Base-by-base conservation (phyloP, 2,888 invertebrate genomes). In the Baccha elongata region DNA sequence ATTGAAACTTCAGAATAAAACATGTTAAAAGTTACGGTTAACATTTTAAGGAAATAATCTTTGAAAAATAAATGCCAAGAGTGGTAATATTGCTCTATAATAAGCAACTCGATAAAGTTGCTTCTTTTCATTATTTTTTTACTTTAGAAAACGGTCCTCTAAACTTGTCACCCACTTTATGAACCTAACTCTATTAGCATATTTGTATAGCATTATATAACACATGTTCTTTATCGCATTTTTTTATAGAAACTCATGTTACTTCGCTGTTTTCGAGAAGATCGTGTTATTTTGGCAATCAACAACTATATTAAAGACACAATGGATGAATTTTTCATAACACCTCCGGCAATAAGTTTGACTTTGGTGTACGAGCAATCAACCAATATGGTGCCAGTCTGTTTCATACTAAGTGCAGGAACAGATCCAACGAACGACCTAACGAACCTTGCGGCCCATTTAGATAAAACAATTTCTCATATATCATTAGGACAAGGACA, bases 401-500 rank as follows among this genome's bases (percentile, higher is more conserved):
- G 98, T 85, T 98, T 99, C 88, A 96, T 98, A 84, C 92, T 98
- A 52, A 98, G 98, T 85, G 97, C 98, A 10, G 98, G 98, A 0
- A 97, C 98, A 0, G 98, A 99, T 91, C 98, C 98, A 0, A 95
- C 98, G 0, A 95, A 95, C 74, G 96, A 97, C 87, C 91, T 96
- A 62, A 95, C 96, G 93, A 96, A 96, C 89, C 89, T 96, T 13
- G 95, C 96, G 5, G 93, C 95, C 85, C 91, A 94, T 86, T 92
- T 93, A 85, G 94, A 94, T 46, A 94, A 93, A 46, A 96, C 95
- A 89, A 97, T 98, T 89, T 94, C 95, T 87, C 96, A 96, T 88
- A 93, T 98, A 17, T 98, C 98, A 0, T 92, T 98, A 2, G 98
- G 98, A 1, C 98, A 98, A 90, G 98, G 98, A 0, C 98, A 98